phyloP scores from a whole-genome alignment of 2,113 vertebrate species.

The Muscicapa adusta region DNA sequence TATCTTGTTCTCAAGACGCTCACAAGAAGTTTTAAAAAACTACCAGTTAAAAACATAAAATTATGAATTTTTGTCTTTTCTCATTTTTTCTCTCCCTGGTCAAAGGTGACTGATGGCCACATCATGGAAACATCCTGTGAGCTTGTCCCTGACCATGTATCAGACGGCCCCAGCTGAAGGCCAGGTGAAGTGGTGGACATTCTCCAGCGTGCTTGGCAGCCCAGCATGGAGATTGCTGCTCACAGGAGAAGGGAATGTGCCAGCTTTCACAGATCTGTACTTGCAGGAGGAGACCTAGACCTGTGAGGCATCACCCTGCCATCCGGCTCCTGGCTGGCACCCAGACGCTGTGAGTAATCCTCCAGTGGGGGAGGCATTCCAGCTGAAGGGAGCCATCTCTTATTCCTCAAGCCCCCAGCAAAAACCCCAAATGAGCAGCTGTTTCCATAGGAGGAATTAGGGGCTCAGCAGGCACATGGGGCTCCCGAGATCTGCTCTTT shows the following conservation, averaged over 20 bases:
- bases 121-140: not conserved
- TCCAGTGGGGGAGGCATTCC: not conserved
- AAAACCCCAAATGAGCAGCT: not conserved
- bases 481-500: not conserved
- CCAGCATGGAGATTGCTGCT: not conserved
- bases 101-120: not conserved
- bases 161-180: not conserved
- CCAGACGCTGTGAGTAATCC: constrained; percentile 38
- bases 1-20: not conserved
- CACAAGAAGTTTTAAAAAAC: not conserved
- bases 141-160: not conserved
- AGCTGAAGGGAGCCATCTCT: not conserved
- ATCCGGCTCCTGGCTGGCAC: not conserved
- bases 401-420: not conserved
- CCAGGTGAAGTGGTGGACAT: not conserved
- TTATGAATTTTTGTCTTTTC: not conserved
- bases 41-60: not conserved
- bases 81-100: not conserved
- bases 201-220: not conserved
- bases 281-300: constrained; percentile 4
- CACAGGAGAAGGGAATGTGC: not conserved
- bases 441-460: not conserved
- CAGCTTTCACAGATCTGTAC: constrained; percentile 52
- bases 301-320: constrained; percentile 32
- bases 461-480: accelerated